Percentiles rank a stretch among this genome's conserved stretches.
These are phyloP conservation scores for Empidonax alnorum DNA, from an alignment of 2,113 vertebrate genomes.

Conservation along the genomic window DNA sequence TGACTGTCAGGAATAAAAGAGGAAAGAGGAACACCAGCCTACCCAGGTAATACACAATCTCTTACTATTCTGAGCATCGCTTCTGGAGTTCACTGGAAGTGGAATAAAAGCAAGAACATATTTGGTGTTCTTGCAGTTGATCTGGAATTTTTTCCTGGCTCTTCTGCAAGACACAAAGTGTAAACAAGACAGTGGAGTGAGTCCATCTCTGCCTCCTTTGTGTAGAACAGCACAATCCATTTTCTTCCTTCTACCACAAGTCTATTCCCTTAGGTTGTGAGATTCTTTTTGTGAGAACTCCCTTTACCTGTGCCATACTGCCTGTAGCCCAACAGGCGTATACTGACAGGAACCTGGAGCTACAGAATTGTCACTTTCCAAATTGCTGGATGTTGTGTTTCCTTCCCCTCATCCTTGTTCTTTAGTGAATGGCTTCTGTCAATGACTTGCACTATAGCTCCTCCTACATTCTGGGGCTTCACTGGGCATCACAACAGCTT, in stretches of 20 bases:
- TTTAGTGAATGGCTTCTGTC: neutral
- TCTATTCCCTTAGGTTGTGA: neutral
- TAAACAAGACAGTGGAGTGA: neutral
- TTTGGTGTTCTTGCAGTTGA: fast-evolving
- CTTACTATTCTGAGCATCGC: neutral
- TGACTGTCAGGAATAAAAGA: neutral
- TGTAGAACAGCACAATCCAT: neutral
- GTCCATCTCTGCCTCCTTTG: neutral
- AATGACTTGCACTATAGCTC: neutral
- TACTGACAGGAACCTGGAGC: fast-evolving
- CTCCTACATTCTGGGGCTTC: fast-evolving
- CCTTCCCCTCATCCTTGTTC: neutral
- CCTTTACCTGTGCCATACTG: neutral
- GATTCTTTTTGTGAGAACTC: neutral
- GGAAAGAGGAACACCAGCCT: neutral
- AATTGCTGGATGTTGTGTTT: fast-evolving
- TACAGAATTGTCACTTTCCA: neutral
- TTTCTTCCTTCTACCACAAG: neutral
- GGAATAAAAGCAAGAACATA: neutral
- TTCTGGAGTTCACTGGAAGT: neutral
- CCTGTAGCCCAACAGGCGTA: neutral
- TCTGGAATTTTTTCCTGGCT: neutral
- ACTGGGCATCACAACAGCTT: fast-evolving
- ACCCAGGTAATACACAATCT: neutral
- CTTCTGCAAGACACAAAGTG: neutral